Evolutionary conservation across 92 coral and sea anemone genomes (phyloP).

Genomic region (Hydrozoanthus gracilis): DNA sequence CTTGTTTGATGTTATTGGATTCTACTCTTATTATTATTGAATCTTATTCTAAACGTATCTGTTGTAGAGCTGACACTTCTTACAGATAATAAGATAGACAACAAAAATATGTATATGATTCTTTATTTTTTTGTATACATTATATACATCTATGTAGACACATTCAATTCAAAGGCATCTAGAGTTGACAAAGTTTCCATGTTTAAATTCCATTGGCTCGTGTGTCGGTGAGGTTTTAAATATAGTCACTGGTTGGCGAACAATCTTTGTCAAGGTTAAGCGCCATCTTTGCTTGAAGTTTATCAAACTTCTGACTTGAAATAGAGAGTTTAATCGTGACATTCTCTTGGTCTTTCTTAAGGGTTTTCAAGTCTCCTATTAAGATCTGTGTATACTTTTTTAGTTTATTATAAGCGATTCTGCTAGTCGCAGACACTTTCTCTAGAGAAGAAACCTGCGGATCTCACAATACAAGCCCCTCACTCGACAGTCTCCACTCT

Average conservation of each 20-base stretch:
- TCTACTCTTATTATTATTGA: no score
- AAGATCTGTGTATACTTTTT: neutral
- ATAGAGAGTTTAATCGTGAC: neutral
- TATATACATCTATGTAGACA: no score
- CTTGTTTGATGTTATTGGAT: no score
- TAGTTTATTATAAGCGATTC: neutral
- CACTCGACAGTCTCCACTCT: neutral
- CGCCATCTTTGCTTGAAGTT: neutral
- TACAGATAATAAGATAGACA: no score
- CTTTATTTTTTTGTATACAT: no score
- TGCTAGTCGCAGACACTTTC: neutral
- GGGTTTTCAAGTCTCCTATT: neutral
- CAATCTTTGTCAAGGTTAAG: neutral
- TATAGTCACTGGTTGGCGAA: neutral
- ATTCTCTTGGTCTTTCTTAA: neutral
- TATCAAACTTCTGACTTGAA: neutral
- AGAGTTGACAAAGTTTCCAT: neutral
- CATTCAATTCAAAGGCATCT: neutral
- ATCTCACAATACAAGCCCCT: neutral
- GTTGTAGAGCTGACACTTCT: no score
- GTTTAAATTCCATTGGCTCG: neutral
- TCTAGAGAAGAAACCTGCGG: neutral
- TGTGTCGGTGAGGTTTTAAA: neutral
- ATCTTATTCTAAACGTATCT: no score
- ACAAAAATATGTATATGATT: no score